These are phyloP conservation scores for Morinoia aosen DNA, from an alignment of 2,888 invertebrate genomes.

Conservation along the genomic window DNA sequence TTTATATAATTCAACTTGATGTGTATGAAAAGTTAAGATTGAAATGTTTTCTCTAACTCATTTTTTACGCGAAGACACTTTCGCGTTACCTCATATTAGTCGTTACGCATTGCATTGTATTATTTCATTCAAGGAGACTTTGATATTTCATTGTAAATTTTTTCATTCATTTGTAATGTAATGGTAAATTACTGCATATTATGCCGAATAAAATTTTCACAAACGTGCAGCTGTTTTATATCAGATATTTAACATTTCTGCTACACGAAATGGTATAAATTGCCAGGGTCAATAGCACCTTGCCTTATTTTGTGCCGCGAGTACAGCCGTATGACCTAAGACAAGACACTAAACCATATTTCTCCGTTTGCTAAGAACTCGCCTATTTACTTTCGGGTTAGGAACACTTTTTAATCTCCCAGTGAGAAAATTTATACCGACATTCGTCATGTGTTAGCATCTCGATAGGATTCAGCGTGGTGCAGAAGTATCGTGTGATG, in stretches of 20 bases:
- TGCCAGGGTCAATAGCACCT: neutral
- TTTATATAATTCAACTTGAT: neutral
- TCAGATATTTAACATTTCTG: neutral
- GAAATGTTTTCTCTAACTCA: neutral
- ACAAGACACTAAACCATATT: neutral
- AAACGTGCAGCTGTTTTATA: neutral
- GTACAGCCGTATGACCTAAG: neutral
- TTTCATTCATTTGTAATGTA: neutral
- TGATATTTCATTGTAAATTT: neutral
- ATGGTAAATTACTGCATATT: conserved; percentile 3
- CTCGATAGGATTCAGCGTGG: neutral
- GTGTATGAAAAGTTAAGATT: neutral
- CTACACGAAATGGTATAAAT: neutral
- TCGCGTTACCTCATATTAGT: neutral
- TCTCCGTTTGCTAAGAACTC: neutral
- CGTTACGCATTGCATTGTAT: neutral
- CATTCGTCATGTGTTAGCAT: neutral
- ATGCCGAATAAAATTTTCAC: neutral
- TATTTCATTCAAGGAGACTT: neutral
- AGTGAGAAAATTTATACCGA: too few relatives aligned
- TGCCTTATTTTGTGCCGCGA: neutral
- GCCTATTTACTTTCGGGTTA: too few relatives aligned
- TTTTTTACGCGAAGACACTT: neutral
- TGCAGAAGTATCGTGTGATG: too few relatives aligned
- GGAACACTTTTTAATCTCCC: too few relatives aligned